Conservation (phyloP, 1,140 invertebrate species). For the Tigriopus japonicus region DNA sequence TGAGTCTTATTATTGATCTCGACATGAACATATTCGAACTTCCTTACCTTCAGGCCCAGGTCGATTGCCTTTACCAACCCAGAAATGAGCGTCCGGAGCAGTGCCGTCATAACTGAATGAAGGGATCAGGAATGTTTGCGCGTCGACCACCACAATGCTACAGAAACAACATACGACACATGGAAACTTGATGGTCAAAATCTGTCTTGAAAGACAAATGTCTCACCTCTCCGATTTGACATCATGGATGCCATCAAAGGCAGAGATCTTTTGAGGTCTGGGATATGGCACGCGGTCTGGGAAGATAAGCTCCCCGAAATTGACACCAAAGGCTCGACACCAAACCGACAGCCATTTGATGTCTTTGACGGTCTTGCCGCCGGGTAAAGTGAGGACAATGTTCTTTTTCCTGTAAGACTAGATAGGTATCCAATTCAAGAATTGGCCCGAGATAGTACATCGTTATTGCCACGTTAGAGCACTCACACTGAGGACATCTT, state of each 20-base stretch:
- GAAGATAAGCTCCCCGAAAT: constrained; percentile 69
- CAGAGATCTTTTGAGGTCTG: constrained; percentile 52
- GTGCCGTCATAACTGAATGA: constrained; percentile 69
- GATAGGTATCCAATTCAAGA: constrained; percentile 25
- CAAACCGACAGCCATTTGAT: constrained; percentile 72
- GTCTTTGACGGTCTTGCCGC: constrained; percentile 57
- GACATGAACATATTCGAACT: constrained; percentile 29
- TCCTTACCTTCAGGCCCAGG: constrained; percentile 49
- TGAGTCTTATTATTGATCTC: too few species aligned
- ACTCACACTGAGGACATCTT: constrained; percentile 25
- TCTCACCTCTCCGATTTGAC: constrained; percentile 36
- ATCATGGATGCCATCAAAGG: constrained; percentile 46
- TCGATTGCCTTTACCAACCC: constrained; percentile 65
- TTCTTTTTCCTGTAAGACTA: constrained; percentile 51
- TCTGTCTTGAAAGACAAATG: too few species aligned
- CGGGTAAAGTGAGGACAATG: constrained; percentile 61
- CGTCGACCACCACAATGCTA: constrained; percentile 24
- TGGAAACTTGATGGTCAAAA: too few species aligned
- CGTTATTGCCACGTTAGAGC: too few species aligned
- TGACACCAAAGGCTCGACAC: constrained; percentile 70
- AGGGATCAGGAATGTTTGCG: constrained; percentile 26
- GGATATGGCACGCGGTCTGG: constrained; percentile 56
- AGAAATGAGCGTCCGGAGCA: constrained; percentile 75
- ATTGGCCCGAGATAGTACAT: too few species aligned
- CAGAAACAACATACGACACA: too few species aligned